These are phyloP conservation scores for Morus bassanus DNA, from an alignment of 2,797 vertebrate species.

Conservation along the genomic window DNA sequence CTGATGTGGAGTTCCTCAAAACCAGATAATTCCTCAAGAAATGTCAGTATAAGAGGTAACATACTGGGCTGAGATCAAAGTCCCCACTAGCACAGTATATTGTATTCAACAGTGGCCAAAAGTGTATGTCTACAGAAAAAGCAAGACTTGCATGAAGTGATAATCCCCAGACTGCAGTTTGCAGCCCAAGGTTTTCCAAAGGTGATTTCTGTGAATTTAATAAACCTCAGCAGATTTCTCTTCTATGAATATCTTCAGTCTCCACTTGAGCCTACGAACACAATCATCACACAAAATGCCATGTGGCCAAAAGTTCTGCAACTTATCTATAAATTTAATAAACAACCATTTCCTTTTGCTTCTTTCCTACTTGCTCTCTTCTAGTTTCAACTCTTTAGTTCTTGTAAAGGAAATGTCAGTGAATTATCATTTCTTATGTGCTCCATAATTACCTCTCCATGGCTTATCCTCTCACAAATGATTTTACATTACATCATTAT, in stretches of 20 bases:
- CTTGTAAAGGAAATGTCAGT: background rate
- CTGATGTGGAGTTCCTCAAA: background rate
- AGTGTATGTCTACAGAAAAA: background rate
- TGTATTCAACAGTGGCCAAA: background rate
- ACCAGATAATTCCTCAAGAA: background rate
- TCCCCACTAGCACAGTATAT: background rate
- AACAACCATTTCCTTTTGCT: background rate
- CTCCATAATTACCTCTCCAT: background rate
- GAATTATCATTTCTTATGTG: background rate
- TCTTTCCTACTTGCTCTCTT: background rate
- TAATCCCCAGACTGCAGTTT: background rate
- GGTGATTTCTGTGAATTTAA: background rate
- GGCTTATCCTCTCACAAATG: background rate
- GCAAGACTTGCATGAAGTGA: background rate
- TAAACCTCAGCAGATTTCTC: background rate
- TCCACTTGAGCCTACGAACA: background rate
- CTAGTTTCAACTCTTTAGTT: background rate
- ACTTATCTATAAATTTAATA: background rate
- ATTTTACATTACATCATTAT: background rate
- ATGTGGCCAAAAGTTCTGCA: background rate
- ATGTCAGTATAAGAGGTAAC: background rate
- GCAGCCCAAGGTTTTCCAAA: background rate
- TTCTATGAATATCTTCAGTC: background rate
- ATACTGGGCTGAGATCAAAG: background rate
- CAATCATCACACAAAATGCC: background rate